Conservation (phyloP, 2,888 invertebrate genomes). For the Oscheius sp. region DNA sequence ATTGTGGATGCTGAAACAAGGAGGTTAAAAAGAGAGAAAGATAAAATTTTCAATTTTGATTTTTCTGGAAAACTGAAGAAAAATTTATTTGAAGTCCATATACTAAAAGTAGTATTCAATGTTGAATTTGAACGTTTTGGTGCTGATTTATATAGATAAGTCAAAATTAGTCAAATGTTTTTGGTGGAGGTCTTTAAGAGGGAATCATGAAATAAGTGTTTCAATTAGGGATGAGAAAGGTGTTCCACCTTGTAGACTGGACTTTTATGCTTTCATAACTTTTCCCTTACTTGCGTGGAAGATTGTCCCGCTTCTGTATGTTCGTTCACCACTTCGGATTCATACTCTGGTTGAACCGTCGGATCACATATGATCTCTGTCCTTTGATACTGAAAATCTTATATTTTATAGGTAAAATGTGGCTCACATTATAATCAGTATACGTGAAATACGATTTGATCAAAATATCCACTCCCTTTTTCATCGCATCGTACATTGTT, state of each 20-base stretch:
- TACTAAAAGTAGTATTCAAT: too few species aligned
- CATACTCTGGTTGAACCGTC: slow-evolving; percentile 2
- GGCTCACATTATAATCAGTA: slow-evolving; percentile 10
- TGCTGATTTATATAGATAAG: too few species aligned
- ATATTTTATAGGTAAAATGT: background rate
- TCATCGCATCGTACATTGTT: slow-evolving; percentile 7
- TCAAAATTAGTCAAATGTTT: too few species aligned
- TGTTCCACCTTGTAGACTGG: too few species aligned
- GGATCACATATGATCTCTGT: background rate
- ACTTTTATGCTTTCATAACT: too few species aligned
- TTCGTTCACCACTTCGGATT: background rate
- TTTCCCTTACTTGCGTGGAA: background rate
- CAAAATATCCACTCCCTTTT: slow-evolving; percentile 18
- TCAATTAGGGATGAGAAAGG: too few species aligned
- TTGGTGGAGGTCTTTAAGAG: too few species aligned
- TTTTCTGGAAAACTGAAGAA: background rate
- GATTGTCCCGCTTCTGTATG: slow-evolving; percentile 1
- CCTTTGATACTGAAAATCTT: background rate
- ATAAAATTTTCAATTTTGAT: background rate
- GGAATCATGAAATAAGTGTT: too few species aligned
- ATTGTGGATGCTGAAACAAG: background rate
- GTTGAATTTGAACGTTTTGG: too few species aligned
- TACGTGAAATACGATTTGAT: slow-evolving; percentile 18
- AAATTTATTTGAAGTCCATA: too few species aligned
- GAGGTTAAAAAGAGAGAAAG: background rate